Conservation (phyloP, 2,888 invertebrate genomes). For the Coecobrya sp. region DNA sequence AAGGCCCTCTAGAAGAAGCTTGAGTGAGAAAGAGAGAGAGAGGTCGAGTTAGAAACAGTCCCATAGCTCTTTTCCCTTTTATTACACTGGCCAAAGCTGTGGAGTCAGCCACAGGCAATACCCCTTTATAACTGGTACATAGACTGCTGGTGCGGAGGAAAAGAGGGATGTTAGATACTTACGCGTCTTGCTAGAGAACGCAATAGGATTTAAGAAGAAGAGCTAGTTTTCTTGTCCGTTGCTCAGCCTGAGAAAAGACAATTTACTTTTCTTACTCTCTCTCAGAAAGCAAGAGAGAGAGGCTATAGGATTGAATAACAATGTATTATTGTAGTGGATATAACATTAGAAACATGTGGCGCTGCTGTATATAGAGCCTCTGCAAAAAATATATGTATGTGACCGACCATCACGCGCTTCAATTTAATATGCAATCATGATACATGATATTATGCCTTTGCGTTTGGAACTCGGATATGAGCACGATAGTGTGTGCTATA, state of each 20-base stretch:
- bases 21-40: neutral
- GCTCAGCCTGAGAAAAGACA: constrained; percentile 32
- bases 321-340: constrained; percentile 3
- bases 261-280: constrained; percentile 24
- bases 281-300: neutral
- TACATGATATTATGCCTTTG: neutral
- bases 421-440: neutral
- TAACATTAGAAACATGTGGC: neutral
- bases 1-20: constrained; percentile 15
- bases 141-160: neutral
- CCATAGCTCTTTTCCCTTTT: constrained; percentile 33
- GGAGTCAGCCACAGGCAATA: constrained; percentile 25
- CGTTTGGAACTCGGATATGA: too few species aligned
- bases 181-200: neutral
- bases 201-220: neutral
- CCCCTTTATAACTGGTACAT: neutral
- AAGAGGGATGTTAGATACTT: neutral
- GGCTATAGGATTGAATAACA: neutral
- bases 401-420: neutral
- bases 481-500: too few species aligned
- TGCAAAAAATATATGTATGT: too few species aligned
- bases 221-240: neutral
- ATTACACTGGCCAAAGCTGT: constrained; percentile 21
- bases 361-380: too few species aligned
- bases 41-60: neutral